phyloP scores from a whole-genome alignment of 2,797 vertebrate genomes.

The Fistularia tabacaria region DNA sequence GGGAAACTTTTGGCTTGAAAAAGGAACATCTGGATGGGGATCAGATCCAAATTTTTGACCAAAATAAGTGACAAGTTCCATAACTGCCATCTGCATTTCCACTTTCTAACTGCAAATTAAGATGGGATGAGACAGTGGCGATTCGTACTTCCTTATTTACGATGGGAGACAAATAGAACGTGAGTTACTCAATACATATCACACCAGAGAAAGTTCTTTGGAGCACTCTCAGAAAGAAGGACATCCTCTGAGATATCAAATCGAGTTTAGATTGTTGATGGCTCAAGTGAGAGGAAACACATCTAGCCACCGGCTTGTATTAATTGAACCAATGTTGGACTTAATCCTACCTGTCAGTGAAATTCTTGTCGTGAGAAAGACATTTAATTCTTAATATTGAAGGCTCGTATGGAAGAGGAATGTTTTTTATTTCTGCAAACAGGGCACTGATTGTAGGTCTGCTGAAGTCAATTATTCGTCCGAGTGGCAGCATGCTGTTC shows the following conservation, averaged over 20 bases:
- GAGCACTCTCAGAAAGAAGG: slow-evolving; percentile 18
- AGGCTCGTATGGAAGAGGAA: slow-evolving; percentile 23
- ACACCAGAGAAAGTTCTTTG: slow-evolving; percentile 24
- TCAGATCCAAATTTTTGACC: slow-evolving; percentile 49
- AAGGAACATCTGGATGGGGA: slow-evolving; percentile 30
- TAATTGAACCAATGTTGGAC: slow-evolving; percentile 3
- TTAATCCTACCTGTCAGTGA: slow-evolving; percentile 7
- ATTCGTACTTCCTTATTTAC: slow-evolving; percentile 46
- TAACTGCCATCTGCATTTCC: slow-evolving; percentile 37
- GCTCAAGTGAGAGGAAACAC: slow-evolving; percentile 10
- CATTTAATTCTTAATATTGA: slow-evolving; percentile 21
- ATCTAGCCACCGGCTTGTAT: slow-evolving; percentile 2
- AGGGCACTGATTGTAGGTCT: slow-evolving; percentile 47
- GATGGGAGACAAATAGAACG: no score
- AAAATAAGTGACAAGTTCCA: slow-evolving; percentile 36
- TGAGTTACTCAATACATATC: slow-evolving; percentile 32
- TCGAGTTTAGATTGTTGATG: background rate
- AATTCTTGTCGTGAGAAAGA: slow-evolving; percentile 7
- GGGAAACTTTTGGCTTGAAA: slow-evolving; percentile 36
- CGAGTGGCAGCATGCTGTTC: slow-evolving; percentile 66
- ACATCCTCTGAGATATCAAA: slow-evolving; percentile 27
- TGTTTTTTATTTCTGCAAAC: slow-evolving; percentile 32
- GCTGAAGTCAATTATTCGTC: slow-evolving; percentile 63
- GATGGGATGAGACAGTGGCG: slow-evolving; percentile 54
- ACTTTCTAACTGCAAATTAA: slow-evolving; percentile 45